phyloP scores from a whole-genome alignment of 2,113 vertebrate genomes.

The Phalacrocorax brasilianus region DNA sequence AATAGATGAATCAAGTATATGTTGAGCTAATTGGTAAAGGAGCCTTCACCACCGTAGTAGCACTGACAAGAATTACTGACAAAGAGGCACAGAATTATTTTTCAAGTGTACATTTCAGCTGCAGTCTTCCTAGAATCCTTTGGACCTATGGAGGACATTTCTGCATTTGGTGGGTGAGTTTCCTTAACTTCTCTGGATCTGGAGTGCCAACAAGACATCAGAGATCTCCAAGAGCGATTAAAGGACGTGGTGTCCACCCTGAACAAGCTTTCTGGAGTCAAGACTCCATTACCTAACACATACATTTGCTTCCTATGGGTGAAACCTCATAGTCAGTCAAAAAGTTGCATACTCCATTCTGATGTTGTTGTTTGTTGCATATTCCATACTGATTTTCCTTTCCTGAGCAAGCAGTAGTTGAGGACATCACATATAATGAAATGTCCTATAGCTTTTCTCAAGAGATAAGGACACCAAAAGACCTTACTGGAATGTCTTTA shows the following conservation, averaged over 20 bases:
- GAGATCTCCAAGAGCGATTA: not conserved
- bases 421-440: not conserved
- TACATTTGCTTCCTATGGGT: not conserved
- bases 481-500: not conserved
- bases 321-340: not conserved
- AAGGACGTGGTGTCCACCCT: not conserved
- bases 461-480: not conserved
- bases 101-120: not conserved
- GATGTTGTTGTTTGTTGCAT: not conserved
- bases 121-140: not conserved
- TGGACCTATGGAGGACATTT: not conserved
- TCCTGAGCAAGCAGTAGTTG: not conserved
- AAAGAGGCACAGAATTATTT: not conserved
- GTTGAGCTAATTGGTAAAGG: not conserved
- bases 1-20: not conserved
- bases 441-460: not conserved
- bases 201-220: not conserved
- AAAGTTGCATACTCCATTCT: not conserved
- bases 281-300: not conserved
- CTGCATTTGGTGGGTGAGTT: not conserved
- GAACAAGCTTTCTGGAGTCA: not conserved
- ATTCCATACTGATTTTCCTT: not conserved
- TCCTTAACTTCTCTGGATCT: not conserved
- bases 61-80: not conserved
- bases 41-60: not conserved